phyloP scores from a whole-genome alignment of 2,797 vertebrate species.

The Microchirus variegatus region DNA sequence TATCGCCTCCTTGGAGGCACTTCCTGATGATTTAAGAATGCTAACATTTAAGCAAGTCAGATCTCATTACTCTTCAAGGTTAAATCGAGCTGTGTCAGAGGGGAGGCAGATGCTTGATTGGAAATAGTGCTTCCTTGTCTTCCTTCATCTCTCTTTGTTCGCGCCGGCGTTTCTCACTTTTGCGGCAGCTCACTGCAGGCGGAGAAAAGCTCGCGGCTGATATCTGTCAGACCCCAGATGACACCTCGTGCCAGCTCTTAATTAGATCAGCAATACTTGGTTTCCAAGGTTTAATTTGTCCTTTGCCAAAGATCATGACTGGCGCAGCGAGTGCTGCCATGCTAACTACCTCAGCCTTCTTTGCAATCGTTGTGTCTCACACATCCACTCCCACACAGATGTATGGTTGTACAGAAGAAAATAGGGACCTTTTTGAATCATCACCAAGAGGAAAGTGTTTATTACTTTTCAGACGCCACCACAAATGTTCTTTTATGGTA shows the following conservation, averaged over 20 bases:
- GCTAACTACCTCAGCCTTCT: constrained; percentile 27
- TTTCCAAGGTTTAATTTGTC: constrained; percentile 63
- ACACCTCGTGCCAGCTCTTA: constrained; percentile 68
- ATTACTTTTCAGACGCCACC: constrained; percentile 49
- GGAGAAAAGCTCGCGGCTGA: constrained; percentile 38
- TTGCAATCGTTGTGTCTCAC: constrained; percentile 13
- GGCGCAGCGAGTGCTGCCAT: constrained; percentile 16
- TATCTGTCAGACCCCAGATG: constrained; percentile 61
- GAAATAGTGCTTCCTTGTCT: constrained; percentile 69
- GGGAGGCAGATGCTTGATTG: constrained; percentile 73
- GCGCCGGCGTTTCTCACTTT: constrained; percentile 42
- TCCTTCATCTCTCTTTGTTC: constrained; percentile 64
- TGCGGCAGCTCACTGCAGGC: constrained; percentile 33
- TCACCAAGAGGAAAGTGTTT: constrained; percentile 54
- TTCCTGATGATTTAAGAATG: constrained; percentile 86
- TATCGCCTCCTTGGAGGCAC: constrained; percentile 83
- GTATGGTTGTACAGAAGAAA: constrained; percentile 35
- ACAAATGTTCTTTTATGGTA: constrained; percentile 59
- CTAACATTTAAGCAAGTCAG: constrained; percentile 86
- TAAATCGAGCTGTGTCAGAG: constrained; percentile 79
- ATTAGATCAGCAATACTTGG: constrained; percentile 69
- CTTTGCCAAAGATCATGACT: constrained; percentile 54
- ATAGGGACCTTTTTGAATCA: constrained; percentile 44
- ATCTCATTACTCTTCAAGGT: constrained; percentile 88
- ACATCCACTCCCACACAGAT: constrained; percentile 14